phyloP scores from a whole-genome alignment of 2,113 vertebrate species.

The Tachysurus fulvidraco region DNA sequence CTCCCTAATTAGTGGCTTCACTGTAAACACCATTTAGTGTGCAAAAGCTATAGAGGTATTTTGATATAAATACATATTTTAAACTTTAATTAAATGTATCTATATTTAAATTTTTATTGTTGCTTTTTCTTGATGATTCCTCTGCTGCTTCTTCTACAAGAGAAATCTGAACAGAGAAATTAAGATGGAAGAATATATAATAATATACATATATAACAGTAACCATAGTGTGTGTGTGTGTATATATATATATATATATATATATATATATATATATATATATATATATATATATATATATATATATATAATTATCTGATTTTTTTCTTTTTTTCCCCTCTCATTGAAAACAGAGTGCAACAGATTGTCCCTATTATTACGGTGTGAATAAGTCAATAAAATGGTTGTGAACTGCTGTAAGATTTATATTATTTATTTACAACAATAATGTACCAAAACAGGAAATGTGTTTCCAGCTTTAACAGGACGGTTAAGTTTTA shows the following conservation, averaged over 20 bases:
- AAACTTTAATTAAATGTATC: neutral
- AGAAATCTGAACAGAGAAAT: neutral
- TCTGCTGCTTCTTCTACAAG: conserved; percentile 8
- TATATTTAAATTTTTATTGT: conserved; percentile 1
- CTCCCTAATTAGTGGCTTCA: conserved; percentile 30
- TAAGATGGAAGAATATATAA: neutral
- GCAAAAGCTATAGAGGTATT: conserved; percentile 36
- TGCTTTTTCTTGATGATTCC: neutral
- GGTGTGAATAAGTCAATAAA: neutral
- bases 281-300: too few relatives aligned
- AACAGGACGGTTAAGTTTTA: neutral
- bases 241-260: too few relatives aligned
- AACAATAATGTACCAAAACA: neutral
- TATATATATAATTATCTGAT: too few relatives aligned
- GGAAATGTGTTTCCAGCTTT: neutral
- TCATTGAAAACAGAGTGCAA: neutral
- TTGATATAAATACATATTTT: conserved; percentile 38
- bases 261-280: too few relatives aligned
- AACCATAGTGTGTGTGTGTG: too few relatives aligned
- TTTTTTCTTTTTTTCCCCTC: too few relatives aligned
- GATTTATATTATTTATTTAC: neutral
- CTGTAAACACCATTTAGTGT: conserved; percentile 37
- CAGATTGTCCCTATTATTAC: neutral
- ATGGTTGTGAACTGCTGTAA: conserved; percentile 7
- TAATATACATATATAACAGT: too few relatives aligned